Evolutionary conservation across 64 coral and sea anemone genomes (phyloP), one percentile per base, ranked within the genome.

Genomic region (Astreopora myriophthalma): DNA sequence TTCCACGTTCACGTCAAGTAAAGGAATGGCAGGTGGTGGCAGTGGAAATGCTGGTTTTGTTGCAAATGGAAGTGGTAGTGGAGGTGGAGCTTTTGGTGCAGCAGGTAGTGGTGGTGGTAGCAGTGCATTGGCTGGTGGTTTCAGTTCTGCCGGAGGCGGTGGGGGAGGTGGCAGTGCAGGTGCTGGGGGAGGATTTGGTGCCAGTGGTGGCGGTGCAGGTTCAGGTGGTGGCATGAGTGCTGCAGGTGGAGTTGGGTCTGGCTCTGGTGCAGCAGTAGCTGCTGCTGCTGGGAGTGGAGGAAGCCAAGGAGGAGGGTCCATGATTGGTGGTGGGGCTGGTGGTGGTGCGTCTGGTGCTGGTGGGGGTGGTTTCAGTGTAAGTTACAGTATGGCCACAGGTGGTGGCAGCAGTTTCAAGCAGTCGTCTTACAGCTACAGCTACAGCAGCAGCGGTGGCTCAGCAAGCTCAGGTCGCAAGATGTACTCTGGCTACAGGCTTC

Each of bases 401-500:
- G 90, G 71, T 34, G 67, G 76, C 2, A n/a, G n/a, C n/a, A 51
- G 69, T 68, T 71, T 60, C 46, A 83, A 83, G 77, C 83, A 88
- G 52, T 92, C 94, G 34, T 90, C 87, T 17, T 90, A 88, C 83
- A 96, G 95, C 72, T 96, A 93, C 20, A 93, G 35, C 48, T 94
- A 92, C 66, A 93, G 91, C 60, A 80, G 89, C 42, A 91, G 81
- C 33, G 69, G 80, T 16, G 86, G 92, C 13, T 69, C 64, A n/a
- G n/a, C n/a, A 44, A 49, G 84, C 44, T 23, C 61, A 49, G 49
- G 84, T 72, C 90, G 96, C 34, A 94, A 94, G 51, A 60, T 23
- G 32, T 96, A 96, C 42, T 93, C 95, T 27, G 95, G 95, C 16
- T 96, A 96, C 66, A 63, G 95, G 55, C 91, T 96, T 27, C 95